Evolutionary conservation across 2,888 invertebrate genomes (phyloP).

Genomic region (Strigamia transsilvanica): DNA sequence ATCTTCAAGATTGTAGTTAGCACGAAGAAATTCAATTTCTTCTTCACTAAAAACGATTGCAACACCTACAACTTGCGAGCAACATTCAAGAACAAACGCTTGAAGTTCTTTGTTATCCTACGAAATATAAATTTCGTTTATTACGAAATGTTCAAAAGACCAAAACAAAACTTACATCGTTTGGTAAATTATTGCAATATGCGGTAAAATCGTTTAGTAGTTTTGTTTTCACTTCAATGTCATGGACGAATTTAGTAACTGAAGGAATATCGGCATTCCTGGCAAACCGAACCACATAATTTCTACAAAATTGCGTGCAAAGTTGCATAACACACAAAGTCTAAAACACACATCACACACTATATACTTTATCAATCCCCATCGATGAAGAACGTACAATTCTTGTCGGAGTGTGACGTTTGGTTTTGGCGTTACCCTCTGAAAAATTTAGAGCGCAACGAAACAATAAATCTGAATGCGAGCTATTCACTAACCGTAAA

Average conservation of each 20-base stretch:
- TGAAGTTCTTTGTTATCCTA: slow-evolving; percentile 12
- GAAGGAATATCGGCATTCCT: neutral
- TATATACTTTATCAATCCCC: slow-evolving; percentile 48
- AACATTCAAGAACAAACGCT: slow-evolving; percentile 34
- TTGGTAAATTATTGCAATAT: neutral
- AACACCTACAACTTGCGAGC: slow-evolving; percentile 16
- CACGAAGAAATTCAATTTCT: slow-evolving; percentile 45
- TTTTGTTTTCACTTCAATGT: slow-evolving; percentile 17
- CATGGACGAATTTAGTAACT: slow-evolving; percentile 4
- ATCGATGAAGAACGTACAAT: slow-evolving; percentile 51
- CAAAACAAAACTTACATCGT: no score
- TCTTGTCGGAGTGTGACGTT: slow-evolving; percentile 29
- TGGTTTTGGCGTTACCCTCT: slow-evolving; percentile 29
- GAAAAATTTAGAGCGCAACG: neutral
- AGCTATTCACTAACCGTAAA: neutral
- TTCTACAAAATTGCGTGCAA: neutral
- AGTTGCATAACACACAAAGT: no score
- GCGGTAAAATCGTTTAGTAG: neutral
- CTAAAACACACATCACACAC: no score
- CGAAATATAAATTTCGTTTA: neutral
- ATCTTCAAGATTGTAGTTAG: slow-evolving; percentile 46
- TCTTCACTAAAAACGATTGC: slow-evolving; percentile 26
- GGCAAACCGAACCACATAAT: neutral
- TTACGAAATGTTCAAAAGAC: no score
- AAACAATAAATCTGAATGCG: neutral